Conservation (phyloP, 2,797 vertebrate genomes). For the Synaphobranchus kaupii region DNA sequence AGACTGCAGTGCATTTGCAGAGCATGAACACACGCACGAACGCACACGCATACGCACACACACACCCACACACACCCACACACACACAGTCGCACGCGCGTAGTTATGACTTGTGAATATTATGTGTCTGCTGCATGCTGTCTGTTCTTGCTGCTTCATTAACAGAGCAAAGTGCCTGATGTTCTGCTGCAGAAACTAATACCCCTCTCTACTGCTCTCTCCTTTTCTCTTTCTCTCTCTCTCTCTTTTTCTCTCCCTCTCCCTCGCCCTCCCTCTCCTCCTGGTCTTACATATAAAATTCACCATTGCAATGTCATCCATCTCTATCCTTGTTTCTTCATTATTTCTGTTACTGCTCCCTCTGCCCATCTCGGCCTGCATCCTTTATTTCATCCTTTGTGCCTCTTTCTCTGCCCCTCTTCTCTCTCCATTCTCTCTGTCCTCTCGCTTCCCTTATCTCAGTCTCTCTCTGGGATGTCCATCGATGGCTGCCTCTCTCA, state of each 20-base stretch:
- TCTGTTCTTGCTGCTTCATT: conserved; percentile 7
- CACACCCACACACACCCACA: background rate
- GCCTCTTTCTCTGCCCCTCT: conserved; percentile 38
- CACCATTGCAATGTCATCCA: conserved; percentile 9
- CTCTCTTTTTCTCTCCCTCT: conserved; percentile 1
- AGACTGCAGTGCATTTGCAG: too few relatives aligned
- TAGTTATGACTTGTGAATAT: conserved; percentile 17
- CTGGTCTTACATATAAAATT: conserved; percentile 30
- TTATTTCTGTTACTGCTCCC: background rate
- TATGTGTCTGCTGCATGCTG: conserved; percentile 31
- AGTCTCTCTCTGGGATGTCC: conserved; percentile 71
- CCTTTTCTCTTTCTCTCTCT: conserved; percentile 3
- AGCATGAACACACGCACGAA: background rate
- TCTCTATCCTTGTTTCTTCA: conserved; percentile 3
- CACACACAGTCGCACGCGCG: background rate
- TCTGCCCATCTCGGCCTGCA: conserved; percentile 1
- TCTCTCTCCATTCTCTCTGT: conserved; percentile 39
- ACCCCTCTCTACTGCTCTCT: background rate
- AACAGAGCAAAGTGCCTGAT: background rate
- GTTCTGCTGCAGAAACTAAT: conserved; percentile 5
- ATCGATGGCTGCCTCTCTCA: conserved; percentile 69
- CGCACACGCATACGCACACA: background rate
- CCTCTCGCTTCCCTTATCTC: conserved; percentile 43
- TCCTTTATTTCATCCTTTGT: background rate
- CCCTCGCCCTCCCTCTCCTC: background rate